A percentile compares a stretch with the other conserved stretches of the same genome.
These are phyloP conservation scores for Hololepta plana DNA, from an alignment of 2,888 invertebrate species.

Conservation along the genomic window DNA sequence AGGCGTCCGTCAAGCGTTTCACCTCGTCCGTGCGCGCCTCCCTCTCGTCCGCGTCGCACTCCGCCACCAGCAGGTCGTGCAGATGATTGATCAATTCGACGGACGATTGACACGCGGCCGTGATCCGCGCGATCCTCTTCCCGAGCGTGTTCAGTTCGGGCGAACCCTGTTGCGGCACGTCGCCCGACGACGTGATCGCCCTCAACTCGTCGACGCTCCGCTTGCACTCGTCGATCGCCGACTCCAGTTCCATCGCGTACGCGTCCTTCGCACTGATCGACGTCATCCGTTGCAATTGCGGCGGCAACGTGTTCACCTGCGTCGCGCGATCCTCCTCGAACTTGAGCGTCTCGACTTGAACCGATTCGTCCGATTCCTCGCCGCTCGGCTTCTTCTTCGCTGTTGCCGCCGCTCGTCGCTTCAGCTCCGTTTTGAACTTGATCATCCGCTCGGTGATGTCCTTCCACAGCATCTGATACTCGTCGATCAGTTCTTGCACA, in stretches of 20 bases:
- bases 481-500: slow-evolving; percentile 41
- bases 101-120: slow-evolving; percentile 62
- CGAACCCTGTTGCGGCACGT: slow-evolving; percentile 33
- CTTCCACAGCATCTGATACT: slow-evolving; percentile 45
- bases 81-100: slow-evolving; percentile 69
- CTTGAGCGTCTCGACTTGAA: slow-evolving; percentile 55
- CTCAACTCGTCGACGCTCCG: slow-evolving; percentile 48
- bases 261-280: slow-evolving; percentile 68
- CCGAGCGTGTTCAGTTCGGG: slow-evolving; percentile 41
- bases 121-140: slow-evolving; percentile 54
- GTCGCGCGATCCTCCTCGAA: slow-evolving; percentile 61
- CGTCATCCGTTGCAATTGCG: slow-evolving; percentile 37
- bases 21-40: slow-evolving; percentile 50
- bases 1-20: slow-evolving; percentile 42
- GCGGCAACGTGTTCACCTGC: slow-evolving; percentile 64
- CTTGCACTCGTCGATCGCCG: slow-evolving; percentile 54
- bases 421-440: slow-evolving; percentile 27
- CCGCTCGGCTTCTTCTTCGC: too few species aligned
- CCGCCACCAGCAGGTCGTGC: slow-evolving; percentile 51
- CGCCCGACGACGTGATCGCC: slow-evolving; percentile 38
- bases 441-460: slow-evolving; percentile 36
- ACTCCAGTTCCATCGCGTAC: slow-evolving; percentile 55
- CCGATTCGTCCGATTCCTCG: slow-evolving; percentile 36
- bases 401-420: neutral
- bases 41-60: slow-evolving; percentile 48